A percentile compares a stretch with the other conserved stretches of the same genome.
Evolutionary conservation across 2,797 vertebrate species (phyloP).

Genomic region (Meda fulgida): DNA sequence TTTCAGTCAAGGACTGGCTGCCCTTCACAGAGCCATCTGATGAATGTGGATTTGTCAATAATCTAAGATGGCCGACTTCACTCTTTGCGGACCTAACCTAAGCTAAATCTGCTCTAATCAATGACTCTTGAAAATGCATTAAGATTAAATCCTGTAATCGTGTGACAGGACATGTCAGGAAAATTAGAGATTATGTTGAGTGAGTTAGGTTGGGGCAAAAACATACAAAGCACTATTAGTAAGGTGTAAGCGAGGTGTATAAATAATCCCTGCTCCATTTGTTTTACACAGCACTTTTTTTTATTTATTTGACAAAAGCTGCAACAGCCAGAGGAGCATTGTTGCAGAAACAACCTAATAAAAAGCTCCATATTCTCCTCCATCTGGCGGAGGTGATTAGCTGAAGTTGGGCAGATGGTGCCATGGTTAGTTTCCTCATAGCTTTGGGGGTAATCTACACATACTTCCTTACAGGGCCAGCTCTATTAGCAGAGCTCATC

Average conservation of each 20-base stretch:
- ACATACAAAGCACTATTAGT: background rate
- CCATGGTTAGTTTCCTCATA: constrained; percentile 61
- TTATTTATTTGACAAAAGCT: constrained; percentile 41
- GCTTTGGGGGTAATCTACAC: constrained; percentile 70
- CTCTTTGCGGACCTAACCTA: background rate
- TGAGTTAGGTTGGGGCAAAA: background rate
- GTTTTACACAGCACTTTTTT: constrained; percentile 33
- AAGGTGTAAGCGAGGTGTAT: constrained; percentile 25
- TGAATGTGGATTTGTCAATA: constrained; percentile 44
- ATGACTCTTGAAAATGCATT: constrained; percentile 27
- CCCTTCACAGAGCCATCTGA: constrained; percentile 46
- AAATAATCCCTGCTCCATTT: constrained; percentile 9
- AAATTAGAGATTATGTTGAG: constrained; percentile 21
- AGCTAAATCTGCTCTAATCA: constrained; percentile 31
- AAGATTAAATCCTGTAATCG: constrained; percentile 10
- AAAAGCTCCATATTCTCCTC: constrained; percentile 52
- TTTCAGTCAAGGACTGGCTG: constrained; percentile 48
- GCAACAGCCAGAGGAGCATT: constrained; percentile 60
- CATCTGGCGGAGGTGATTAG: constrained; percentile 78
- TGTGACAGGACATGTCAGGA: constrained; percentile 1
- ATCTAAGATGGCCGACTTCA: constrained; percentile 15
- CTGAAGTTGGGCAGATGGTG: constrained; percentile 74
- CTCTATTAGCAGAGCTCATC: constrained; percentile 49
- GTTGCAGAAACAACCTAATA: constrained; percentile 65
- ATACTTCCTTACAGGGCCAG: constrained; percentile 57